phyloP scores from a whole-genome alignment of 2,888 invertebrate species.

The Tridacna gigas region DNA sequence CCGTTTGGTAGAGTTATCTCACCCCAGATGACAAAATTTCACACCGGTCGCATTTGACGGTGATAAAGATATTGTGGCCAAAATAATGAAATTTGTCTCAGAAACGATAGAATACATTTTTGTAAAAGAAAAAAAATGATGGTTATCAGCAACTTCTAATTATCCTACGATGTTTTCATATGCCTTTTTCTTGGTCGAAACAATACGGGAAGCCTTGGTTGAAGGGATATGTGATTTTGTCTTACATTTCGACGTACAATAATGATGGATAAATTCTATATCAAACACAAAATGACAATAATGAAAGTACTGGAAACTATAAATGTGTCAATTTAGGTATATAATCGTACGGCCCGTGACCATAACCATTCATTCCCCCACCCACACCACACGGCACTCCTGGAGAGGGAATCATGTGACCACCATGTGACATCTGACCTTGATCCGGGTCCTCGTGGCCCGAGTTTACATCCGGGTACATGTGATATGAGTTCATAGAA shows the following conservation, averaged over 20 bases:
- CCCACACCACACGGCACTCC: constrained; percentile 75
- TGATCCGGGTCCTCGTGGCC: constrained; percentile 67
- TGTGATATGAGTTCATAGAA: constrained; percentile 70
- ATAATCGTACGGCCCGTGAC: constrained; percentile 77
- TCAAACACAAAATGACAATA: background rate
- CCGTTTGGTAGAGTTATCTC: too few species aligned
- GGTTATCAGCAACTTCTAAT: too few species aligned
- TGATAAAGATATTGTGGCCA: too few species aligned
- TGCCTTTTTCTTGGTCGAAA: too few species aligned
- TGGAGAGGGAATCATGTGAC: constrained; percentile 69
- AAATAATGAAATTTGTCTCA: too few species aligned
- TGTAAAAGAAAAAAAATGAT: too few species aligned
- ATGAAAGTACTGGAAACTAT: constrained; percentile 46
- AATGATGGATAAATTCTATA: background rate
- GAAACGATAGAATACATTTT: too few species aligned
- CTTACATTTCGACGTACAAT: background rate
- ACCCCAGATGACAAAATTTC: too few species aligned
- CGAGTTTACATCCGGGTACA: constrained; percentile 69
- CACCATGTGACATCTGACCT: constrained; percentile 65
- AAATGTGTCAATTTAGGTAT: constrained; percentile 82
- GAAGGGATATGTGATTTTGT: too few species aligned
- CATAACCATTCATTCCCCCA: constrained; percentile 72
- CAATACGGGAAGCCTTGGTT: too few species aligned
- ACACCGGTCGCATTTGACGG: too few species aligned
- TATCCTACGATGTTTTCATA: too few species aligned